Evolutionary conservation across 2,113 vertebrate species (phyloP), one percentile per base, ranked within the genome.

Genomic region (Noturus placidus): DNA sequence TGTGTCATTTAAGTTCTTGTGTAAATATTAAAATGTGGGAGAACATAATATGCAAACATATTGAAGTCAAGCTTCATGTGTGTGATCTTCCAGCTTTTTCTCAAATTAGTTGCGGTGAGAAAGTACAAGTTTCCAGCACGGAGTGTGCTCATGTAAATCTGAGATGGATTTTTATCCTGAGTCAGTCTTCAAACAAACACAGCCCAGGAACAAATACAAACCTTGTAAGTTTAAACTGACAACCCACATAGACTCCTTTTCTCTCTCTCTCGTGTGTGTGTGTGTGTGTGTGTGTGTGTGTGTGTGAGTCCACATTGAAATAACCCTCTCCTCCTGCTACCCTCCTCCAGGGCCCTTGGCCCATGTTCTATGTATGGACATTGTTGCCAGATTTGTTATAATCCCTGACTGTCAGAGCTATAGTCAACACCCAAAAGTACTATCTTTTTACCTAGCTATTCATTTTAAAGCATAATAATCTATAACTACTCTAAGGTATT

Each of bases 151-250:
- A 1, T 59, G 56, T 70, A 61, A 72, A 61, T 22, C 56, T 5
- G 27, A 72, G 78, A 89, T 10, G 57, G 84, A 70, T 63, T 61
- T 82, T 80, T 82, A 81, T 22, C 72, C 86, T 19, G 38, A 87
- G 63, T 20, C 70, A 70, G 86, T 82, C 46, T 88, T 52, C 87
- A 88, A 86, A 90, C 89, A 90, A 90, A 90, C 84, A 79, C 78
- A 82, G 88, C 19, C 50, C 35, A 87, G 74, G 77, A 79, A 77
- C 56, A 35, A 77, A 72, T 83, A 83, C 86, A 88, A 85, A 57
- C 80, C 46, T 52, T 87, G 50, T 88, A 86, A 88, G 83, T 88
- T 90, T 86, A 86, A 86, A 83, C 33, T 85, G 19, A 67, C 81
- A 84, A 84, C 59, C 87, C 87, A 88, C 84, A 81, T 72, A 88